Percentiles rank a stretch among this genome's conserved stretches.
phyloP scores from a whole-genome alignment of 2,797 vertebrate genomes.

The Botia kubotai region DNA sequence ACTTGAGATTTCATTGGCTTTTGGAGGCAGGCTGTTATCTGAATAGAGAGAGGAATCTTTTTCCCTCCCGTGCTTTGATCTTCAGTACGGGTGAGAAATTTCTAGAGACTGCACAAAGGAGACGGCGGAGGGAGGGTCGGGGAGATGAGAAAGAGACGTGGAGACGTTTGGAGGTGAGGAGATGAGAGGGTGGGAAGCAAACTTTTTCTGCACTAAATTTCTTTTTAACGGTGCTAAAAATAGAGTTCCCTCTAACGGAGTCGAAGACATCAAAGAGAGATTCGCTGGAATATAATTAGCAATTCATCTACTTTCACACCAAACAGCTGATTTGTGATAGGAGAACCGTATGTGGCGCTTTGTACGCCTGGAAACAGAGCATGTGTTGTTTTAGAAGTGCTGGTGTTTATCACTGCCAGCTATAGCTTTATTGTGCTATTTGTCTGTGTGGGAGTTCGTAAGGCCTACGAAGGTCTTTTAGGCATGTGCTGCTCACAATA shows the following conservation, averaged over 20 bases:
- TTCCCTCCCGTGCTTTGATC: conserved; percentile 45
- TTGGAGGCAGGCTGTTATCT: conserved; percentile 36
- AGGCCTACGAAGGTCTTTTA: not conserved
- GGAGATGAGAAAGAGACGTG: conserved; percentile 12
- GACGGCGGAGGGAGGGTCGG: not conserved
- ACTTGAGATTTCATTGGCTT: conserved; percentile 29
- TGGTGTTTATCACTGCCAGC: not conserved
- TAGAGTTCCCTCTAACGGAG: conserved; percentile 40
- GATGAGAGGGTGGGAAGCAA: conserved; percentile 20
- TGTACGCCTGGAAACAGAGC: not conserved
- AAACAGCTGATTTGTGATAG: conserved; percentile 53
- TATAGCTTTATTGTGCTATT: not conserved
- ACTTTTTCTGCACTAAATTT: conserved; percentile 26
- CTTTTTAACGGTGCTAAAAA: conserved; percentile 59
- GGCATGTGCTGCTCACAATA: conserved; percentile 1
- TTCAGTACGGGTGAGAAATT: conserved; percentile 39
- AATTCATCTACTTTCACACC: conserved; percentile 56
- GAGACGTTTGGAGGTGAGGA: not conserved
- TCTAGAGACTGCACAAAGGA: conserved; percentile 20
- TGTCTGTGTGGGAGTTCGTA: conserved; percentile 5
- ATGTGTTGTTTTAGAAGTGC: not conserved
- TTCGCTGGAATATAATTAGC: conserved; percentile 59
- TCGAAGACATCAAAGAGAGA: conserved; percentile 56
- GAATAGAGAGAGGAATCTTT: conserved; percentile 32
- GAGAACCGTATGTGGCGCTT: conserved; percentile 19